Base-by-base conservation (phyloP, 2,888 invertebrate species). In the Gnatocerus cornutus region DNA sequence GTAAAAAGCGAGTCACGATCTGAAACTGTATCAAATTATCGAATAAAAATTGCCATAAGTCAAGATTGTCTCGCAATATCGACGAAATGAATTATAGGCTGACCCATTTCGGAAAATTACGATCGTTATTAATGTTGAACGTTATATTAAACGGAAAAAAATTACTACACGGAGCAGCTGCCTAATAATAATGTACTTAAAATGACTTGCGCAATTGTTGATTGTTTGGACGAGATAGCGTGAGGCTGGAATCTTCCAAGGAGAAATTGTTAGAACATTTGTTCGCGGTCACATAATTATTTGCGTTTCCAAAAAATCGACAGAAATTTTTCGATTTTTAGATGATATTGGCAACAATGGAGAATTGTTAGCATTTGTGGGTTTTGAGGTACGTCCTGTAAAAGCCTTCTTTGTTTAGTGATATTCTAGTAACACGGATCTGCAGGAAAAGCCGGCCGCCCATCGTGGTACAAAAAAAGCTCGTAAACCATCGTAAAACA, bases 21-120 rank as follows among this genome's bases (percentile, higher is more conserved):
- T 65, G 61, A 71, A 75, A 74, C 74, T 75, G 76, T 74, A 75
- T 73, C 75, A 74, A 77, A 76, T 77, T 75, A 73, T 71, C 69
- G 70, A 71, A 76, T 73, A 76, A 77, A 77, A 76, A 75, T 75
- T 59, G 46, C 61, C 72, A 74, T 76, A 76, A 72, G 71, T 76
- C 69, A 71, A 72, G 68, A 65, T 41, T 70, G 67, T 75, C 68
- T 73, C 67, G 73, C 73, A 75, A 73, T 69, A 69, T 65, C 68
- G 69, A 66, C 71, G 27, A 71, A 72, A 72, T 69, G 66, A 69
- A 68, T 68, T 73, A 71, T 69, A 33, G 71, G 43, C 61, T 64
- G 74, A 72, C 71, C 72, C 67, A 74, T 71, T 65, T 70, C 65
- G 45, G 41, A 68, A 55, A 73, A 74, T 73, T 71, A 73, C 67